Base-by-base conservation (phyloP, 1,140 invertebrate genomes). In the Conus ventricosus region DNA sequence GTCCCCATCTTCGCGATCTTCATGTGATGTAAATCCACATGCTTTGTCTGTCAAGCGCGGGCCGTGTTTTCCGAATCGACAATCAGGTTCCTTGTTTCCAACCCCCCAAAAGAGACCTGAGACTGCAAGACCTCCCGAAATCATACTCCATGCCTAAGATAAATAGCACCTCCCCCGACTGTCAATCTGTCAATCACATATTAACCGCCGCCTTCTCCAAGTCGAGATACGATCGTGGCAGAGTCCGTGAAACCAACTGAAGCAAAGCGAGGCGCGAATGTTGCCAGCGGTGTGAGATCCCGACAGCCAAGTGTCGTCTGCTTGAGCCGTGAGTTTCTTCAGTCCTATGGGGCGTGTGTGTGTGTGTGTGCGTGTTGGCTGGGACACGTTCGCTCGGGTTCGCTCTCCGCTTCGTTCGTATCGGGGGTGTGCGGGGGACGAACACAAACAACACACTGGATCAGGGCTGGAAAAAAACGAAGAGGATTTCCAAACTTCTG, bases 241-340 rank as follows among this genome's bases (percentile, higher is more conserved):
- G 67, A 71, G 67, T 6, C 15, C 67, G 13, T 71, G 23, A n/a
- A 71, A 71, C 67, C 20, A 71, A 71, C 11, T 23, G 20, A 71
- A 71, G 13, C n/a, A 81, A 81, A 39, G 63, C 84, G 85, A 71
- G 51, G 75, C 71, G 85, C 75, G 17, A 87, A 53, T 78, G 51
- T 87, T 87, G 85, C 85, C 85, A 87, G 85, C 85, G 57, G 85
- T 39, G 53, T 55, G 71, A 86, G 63, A 86, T 86, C 84, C 84
- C 85, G 67, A 87, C 85, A 87, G 85, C 85, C 54, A 75, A 57
- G 85, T 87, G 85, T 87, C 85, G 85, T 87, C 85, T 87, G 85
- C 85, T 87, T 87, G 71, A 78, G 85, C 85, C 85, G 23, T 57
- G 71, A 39, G 27, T 57, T 67, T 55, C 71, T 71, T 67, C 85